Evolutionary conservation across 2,888 invertebrate species (phyloP).

Genomic region (Dexiosoma caninum): DNA sequence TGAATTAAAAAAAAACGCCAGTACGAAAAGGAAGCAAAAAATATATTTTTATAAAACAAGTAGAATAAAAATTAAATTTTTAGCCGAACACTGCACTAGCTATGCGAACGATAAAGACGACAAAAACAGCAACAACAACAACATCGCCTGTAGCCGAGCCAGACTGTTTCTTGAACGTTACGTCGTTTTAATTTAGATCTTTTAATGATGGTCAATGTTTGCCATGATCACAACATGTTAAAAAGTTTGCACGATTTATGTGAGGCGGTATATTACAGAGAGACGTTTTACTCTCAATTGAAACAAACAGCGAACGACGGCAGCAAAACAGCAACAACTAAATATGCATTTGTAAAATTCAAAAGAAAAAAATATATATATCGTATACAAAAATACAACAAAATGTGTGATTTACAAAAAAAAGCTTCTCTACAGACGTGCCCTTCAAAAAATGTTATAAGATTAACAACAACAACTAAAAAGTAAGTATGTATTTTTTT

Average conservation of each 20-base stretch:
- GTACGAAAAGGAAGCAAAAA: slow-evolving; percentile 40
- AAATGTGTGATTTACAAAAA: slow-evolving; percentile 48
- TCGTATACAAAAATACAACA: not conserved
- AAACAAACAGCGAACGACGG: slow-evolving; percentile 21
- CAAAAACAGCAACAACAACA: not conserved
- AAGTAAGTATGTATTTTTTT: slow-evolving; percentile 8
- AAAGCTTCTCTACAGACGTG: slow-evolving; percentile 18
- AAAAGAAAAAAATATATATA: slow-evolving; percentile 1
- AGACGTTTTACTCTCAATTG: slow-evolving; percentile 19
- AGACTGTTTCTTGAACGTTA: slow-evolving; percentile 13
- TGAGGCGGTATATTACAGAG: slow-evolving; percentile 45
- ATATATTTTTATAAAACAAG: slow-evolving; percentile 32
- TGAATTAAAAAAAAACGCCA: slow-evolving; percentile 27
- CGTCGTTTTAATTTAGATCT: slow-evolving; percentile 30
- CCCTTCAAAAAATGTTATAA: slow-evolving; percentile 36
- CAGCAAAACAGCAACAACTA: slow-evolving; percentile 5
- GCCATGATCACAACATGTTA: slow-evolving; percentile 62
- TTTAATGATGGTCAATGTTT: slow-evolving; percentile 58
- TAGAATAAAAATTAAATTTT: slow-evolving; percentile 15
- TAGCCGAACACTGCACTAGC: slow-evolving; percentile 1
- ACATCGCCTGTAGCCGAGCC: not conserved
- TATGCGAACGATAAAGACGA: not conserved
- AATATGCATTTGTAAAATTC: slow-evolving; percentile 42
- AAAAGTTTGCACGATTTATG: slow-evolving; percentile 65
- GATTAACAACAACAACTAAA: slow-evolving; percentile 33